A percentile compares a stretch with the other conserved stretches of the same genome.
Evolutionary conservation across 1,140 invertebrate species (phyloP).

Genomic region (Drosophila repleta): DNA sequence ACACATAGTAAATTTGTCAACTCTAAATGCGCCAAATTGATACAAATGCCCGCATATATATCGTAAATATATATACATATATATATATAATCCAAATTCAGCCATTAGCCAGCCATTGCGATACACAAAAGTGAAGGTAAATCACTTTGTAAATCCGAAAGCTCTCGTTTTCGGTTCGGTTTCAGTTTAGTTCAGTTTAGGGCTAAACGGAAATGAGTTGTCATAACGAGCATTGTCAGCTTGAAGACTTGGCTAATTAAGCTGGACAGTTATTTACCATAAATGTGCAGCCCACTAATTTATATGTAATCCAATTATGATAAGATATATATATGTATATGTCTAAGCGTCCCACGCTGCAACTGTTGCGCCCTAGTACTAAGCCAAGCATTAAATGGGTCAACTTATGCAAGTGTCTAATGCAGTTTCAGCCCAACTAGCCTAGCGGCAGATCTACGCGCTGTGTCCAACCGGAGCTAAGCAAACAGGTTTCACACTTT

Average conservation of each 20-base stretch:
- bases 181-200: conserved; percentile 10
- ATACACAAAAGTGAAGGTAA: conserved; percentile 69
- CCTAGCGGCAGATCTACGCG: conserved; percentile 21
- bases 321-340: not conserved
- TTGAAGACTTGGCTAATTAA: conserved; percentile 50
- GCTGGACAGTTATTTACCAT: conserved; percentile 17
- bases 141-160: conserved; percentile 66
- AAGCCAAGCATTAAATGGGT: conserved; percentile 24
- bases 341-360: conserved; percentile 25
- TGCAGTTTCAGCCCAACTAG: conserved; percentile 20
- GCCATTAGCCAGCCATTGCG: conserved; percentile 40
- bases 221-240: conserved; percentile 56
- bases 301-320: conserved; percentile 42
- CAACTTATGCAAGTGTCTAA: conserved; percentile 37
- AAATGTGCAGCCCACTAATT: conserved; percentile 28
- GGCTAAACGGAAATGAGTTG: conserved; percentile 62
- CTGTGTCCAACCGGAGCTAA: conserved; percentile 16
- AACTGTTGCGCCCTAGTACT: conserved; percentile 7
- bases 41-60: conserved; percentile 13
- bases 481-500: conserved; percentile 74
- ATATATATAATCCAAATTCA: conserved; percentile 19
- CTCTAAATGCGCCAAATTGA: conserved; percentile 62
- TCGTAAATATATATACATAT: not conserved
- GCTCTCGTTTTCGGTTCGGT: conserved; percentile 21
- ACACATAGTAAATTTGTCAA: conserved; percentile 33